Evolutionary conservation across 2,888 invertebrate genomes (phyloP).

Genomic region (Autographa pulchrina): DNA sequence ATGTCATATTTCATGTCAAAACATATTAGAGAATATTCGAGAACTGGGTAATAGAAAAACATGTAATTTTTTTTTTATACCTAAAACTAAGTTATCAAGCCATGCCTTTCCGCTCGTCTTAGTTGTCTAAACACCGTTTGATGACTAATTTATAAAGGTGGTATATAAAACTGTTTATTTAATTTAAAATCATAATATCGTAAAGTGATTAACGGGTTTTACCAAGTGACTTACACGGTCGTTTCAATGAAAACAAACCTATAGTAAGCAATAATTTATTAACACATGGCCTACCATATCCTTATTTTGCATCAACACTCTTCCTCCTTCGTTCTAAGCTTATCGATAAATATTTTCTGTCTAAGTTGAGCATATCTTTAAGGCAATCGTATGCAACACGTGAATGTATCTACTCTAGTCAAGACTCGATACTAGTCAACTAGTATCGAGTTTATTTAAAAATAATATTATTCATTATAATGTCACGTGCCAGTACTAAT

Average conservation of each 20-base stretch:
- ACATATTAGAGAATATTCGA: neutral
- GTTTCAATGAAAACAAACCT: conserved; percentile 41
- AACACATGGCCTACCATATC: conserved; percentile 15
- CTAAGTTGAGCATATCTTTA: conserved; percentile 51
- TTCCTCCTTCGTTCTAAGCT: conserved; percentile 56
- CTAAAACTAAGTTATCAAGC: neutral
- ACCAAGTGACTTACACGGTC: conserved; percentile 4
- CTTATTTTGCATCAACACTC: conserved; percentile 52
- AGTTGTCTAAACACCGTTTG: neutral
- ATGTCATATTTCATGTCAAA: conserved; percentile 1
- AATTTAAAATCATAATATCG: conserved; percentile 7
- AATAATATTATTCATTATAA: conserved; percentile 27
- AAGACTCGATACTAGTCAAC: conserved; percentile 31
- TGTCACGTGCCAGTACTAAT: conserved; percentile 40
- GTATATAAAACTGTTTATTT: conserved; percentile 3
- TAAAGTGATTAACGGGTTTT: conserved; percentile 35
- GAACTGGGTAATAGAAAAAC: neutral
- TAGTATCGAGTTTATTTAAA: conserved; percentile 15
- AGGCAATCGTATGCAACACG: conserved; percentile 53
- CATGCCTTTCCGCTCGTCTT: neutral
- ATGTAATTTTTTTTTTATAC: neutral
- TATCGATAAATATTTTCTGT: conserved; percentile 56
- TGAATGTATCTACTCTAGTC: conserved; percentile 51
- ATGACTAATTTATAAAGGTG: conserved; percentile 4
- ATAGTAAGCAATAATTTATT: neutral